Evolutionary conservation across 2,888 invertebrate species (phyloP).

Genomic region (Falcaria lacertinaria): DNA sequence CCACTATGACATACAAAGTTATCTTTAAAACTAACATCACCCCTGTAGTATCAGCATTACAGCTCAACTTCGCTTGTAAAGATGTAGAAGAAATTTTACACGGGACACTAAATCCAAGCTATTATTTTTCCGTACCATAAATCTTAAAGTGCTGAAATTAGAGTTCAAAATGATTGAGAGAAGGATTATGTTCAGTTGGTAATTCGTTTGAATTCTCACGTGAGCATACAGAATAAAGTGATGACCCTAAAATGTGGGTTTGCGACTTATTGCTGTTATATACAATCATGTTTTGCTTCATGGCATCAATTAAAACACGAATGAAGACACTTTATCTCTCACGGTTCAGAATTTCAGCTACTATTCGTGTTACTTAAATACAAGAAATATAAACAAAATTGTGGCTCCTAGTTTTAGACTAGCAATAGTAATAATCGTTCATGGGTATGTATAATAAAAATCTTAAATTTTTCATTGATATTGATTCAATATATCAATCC

Average conservation of each 20-base stretch:
- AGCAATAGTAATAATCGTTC: too few relatives aligned
- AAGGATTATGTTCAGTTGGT: slow-evolving; percentile 16
- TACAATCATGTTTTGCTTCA: not conserved
- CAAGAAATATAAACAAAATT: too few relatives aligned
- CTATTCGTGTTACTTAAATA: too few relatives aligned
- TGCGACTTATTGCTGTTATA: slow-evolving; percentile 36
- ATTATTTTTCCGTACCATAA: not conserved
- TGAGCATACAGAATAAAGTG: slow-evolving; percentile 54
- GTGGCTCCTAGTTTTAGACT: too few relatives aligned
- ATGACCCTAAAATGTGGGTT: slow-evolving; percentile 50
- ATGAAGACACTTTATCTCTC: not conserved
- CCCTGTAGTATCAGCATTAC: slow-evolving; percentile 11
- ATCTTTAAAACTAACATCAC: slow-evolving; percentile 5
- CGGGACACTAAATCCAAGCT: not conserved
- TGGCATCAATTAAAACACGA: not conserved
- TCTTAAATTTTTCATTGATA: too few relatives aligned
- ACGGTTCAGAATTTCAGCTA: too few relatives aligned
- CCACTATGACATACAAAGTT: slow-evolving; percentile 20
- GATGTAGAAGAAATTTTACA: slow-evolving; percentile 7
- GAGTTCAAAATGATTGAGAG: slow-evolving; percentile 9
- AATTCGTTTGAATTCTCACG: slow-evolving; percentile 30
- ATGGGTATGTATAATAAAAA: too few relatives aligned
- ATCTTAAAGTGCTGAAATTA: not conserved
- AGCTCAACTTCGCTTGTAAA: slow-evolving; percentile 9
- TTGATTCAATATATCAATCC: too few relatives aligned